These are phyloP conservation scores for Pocillopora damicornis DNA, from an alignment of 64 coral and sea anemone genomes.

Conservation along the genomic window DNA sequence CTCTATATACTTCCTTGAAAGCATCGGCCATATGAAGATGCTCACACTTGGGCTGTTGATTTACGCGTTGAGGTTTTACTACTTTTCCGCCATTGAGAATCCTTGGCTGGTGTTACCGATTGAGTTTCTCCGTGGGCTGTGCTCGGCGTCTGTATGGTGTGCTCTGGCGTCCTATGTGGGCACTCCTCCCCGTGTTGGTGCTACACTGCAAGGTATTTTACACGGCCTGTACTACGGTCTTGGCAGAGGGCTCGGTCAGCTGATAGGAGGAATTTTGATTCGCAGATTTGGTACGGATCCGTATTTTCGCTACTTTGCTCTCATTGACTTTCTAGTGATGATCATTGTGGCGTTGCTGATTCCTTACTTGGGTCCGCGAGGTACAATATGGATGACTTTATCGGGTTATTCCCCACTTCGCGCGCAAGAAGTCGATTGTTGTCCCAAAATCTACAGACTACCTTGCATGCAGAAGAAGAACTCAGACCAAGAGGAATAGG, in stretches of 20 bases:
- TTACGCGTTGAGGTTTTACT: slow-evolving; percentile 79
- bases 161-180: slow-evolving; percentile 81
- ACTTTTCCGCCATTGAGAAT: slow-evolving; percentile 72
- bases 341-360: slow-evolving; percentile 44
- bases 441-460: not conserved
- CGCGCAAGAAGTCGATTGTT: slow-evolving; percentile 9
- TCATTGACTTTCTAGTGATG: slow-evolving; percentile 60
- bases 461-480: not conserved
- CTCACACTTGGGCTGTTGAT: slow-evolving; percentile 58
- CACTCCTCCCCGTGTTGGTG: slow-evolving; percentile 79
- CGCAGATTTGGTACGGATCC: slow-evolving; percentile 39
- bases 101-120: slow-evolving; percentile 92
- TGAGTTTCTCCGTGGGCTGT: slow-evolving; percentile 76
- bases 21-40: slow-evolving; percentile 69
- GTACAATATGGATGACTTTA: slow-evolving; percentile 72
- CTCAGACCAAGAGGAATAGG: not conserved
- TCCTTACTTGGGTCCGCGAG: slow-evolving; percentile 35
- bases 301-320: slow-evolving; percentile 82
- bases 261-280: slow-evolving; percentile 79
- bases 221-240: slow-evolving; percentile 83
- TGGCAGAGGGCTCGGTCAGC: slow-evolving; percentile 79
- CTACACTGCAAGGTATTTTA: slow-evolving; percentile 91
- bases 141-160: slow-evolving; percentile 70
- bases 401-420: slow-evolving; percentile 58
- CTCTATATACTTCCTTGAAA: slow-evolving; percentile 68